Percentiles rank a stretch among this genome's conserved stretches.
Conservation (phyloP, 1,140 invertebrate species). For the Trachymyrmex cornetzi region DNA sequence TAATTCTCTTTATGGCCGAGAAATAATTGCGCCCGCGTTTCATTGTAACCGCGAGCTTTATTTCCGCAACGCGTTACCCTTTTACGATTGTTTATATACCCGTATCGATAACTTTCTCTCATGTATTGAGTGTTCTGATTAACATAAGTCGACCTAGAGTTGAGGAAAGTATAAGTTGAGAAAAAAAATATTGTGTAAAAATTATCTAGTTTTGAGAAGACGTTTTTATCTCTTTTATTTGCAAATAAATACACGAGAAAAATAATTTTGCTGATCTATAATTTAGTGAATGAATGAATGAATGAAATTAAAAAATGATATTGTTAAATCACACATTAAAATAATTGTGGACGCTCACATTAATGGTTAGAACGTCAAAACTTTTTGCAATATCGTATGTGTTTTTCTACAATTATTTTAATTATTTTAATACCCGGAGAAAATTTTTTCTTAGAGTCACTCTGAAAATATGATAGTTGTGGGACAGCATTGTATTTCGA, state of each 20-base stretch:
- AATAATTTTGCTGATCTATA: no score
- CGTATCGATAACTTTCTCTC: constrained; percentile 11
- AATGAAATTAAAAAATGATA: no score
- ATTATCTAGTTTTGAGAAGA: background rate
- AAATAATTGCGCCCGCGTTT: constrained; percentile 50
- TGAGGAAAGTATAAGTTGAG: background rate
- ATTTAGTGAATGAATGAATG: no score
- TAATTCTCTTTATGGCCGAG: constrained; percentile 28
- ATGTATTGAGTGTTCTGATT: background rate
- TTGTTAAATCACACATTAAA: no score
- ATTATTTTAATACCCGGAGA: no score
- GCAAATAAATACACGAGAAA: background rate
- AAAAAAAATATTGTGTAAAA: background rate
- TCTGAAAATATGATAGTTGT: no score
- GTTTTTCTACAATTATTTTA: no score
- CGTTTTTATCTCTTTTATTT: constrained; percentile 1
- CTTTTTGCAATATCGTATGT: no score
- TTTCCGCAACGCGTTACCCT: constrained; percentile 23
- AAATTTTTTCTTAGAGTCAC: no score
- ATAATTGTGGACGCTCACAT: no score
- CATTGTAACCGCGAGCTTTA: constrained; percentile 14
- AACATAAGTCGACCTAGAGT: background rate
- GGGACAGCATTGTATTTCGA: no score
- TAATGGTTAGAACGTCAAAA: no score
- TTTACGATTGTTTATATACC: constrained; percentile 30